phyloP scores from a whole-genome alignment of 2,797 vertebrate genomes.

The Buphagus erythrorhynchus region DNA sequence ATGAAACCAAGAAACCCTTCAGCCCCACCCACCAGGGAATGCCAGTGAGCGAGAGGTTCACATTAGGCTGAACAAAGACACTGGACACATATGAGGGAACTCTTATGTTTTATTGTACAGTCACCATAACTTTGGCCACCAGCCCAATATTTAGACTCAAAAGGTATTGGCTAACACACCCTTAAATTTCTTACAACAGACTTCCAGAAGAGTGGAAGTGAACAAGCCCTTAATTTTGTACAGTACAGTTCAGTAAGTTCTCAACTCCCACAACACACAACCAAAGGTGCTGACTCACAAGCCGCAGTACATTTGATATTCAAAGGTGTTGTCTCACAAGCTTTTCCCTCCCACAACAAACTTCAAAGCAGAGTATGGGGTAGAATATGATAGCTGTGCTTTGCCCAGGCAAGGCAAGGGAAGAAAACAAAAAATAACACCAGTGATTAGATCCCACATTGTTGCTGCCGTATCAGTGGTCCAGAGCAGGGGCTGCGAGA shows the following conservation, averaged over 20 bases:
- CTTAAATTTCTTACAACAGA: not conserved
- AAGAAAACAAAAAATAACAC: not conserved
- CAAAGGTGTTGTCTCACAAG: not conserved
- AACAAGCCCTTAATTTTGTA: not conserved
- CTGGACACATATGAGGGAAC: not conserved
- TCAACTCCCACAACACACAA: not conserved
- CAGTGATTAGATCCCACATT: rapidly evolving
- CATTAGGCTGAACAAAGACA: not conserved
- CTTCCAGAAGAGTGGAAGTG: not conserved
- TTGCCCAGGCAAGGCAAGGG: not conserved
- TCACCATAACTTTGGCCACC: not conserved
- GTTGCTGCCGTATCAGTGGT: rapidly evolving
- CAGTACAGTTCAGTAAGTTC: not conserved
- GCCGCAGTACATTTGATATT: not conserved
- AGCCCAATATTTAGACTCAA: not conserved
- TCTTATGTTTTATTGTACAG: not conserved
- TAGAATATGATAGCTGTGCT: not conserved
- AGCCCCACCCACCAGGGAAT: not conserved
- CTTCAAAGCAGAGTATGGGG: not conserved
- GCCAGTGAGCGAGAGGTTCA: rapidly evolving
- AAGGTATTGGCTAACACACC: not conserved
- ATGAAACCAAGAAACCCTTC: not conserved
- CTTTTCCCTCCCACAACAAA: not conserved
- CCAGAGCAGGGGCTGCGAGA: not conserved
- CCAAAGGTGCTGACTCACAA: not conserved